phyloP scores from a whole-genome alignment of 2,888 invertebrate species.

The Dasysyrphus albostriatus region DNA sequence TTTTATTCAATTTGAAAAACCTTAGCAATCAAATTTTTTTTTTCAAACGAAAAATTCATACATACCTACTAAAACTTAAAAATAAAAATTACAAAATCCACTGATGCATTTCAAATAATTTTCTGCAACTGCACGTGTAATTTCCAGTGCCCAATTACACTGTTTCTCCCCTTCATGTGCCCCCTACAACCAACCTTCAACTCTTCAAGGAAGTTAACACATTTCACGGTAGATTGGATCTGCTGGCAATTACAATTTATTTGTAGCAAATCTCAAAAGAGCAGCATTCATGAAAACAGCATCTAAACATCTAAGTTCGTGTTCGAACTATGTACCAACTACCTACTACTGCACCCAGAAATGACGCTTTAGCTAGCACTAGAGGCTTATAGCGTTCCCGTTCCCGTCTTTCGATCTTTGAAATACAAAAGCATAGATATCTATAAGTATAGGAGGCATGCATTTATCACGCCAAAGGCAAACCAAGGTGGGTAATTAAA shows the following conservation, averaged over 20 bases:
- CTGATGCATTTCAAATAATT: constrained; percentile 56
- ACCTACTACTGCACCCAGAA: constrained; percentile 51
- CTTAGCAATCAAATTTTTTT: no score
- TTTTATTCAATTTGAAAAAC: no score
- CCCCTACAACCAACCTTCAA: not conserved
- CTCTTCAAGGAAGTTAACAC: constrained; percentile 67
- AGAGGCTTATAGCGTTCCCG: constrained; percentile 16
- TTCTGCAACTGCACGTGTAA: constrained; percentile 46
- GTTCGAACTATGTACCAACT: constrained; percentile 38
- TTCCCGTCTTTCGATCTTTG: not conserved
- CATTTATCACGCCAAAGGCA: constrained; percentile 66
- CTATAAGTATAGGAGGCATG: constrained; percentile 54
- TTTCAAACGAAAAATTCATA: not conserved
- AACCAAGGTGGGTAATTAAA: constrained; percentile 73
- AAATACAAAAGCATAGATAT: not conserved
- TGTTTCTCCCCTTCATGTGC: not conserved
- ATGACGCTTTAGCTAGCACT: not conserved
- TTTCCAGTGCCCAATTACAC: constrained; percentile 11
- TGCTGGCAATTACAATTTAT: constrained; percentile 65
- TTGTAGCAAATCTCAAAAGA: constrained; percentile 54
- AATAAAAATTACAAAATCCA: constrained; percentile 35
- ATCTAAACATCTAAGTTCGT: constrained; percentile 69
- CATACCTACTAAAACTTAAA: not conserved
- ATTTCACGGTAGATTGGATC: constrained; percentile 66
- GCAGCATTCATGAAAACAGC: constrained; percentile 48